Conservation (phyloP, 2,113 vertebrate species). For the Brienomyrus longianalis region DNA sequence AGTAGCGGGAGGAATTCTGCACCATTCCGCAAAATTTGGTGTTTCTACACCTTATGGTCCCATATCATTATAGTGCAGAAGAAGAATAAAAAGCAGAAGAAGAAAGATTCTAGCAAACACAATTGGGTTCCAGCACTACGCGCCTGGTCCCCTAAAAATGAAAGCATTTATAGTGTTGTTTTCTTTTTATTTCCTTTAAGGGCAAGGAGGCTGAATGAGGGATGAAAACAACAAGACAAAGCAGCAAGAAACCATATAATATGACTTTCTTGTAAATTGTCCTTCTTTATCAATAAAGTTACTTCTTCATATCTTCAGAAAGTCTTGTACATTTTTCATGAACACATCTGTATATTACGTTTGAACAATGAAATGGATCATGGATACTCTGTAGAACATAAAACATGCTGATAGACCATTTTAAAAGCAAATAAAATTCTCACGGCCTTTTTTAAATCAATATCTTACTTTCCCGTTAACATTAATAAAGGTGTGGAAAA, state of each 20-base stretch:
- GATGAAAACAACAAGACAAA: slow-evolving; percentile 10
- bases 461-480: too few relatives aligned
- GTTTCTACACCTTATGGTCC: not conserved
- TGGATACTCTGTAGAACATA: not conserved
- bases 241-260: slow-evolving; percentile 49
- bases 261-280: slow-evolving; percentile 44
- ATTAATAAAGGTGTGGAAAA: too few relatives aligned
- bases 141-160: not conserved
- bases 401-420: not conserved
- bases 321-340: not conserved
- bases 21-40: not conserved
- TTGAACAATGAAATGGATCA: not conserved
- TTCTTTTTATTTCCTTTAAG: slow-evolving; percentile 34
- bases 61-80: not conserved
- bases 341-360: not conserved
- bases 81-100: not conserved
- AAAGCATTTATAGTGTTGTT: not conserved
- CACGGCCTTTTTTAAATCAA: too few relatives aligned
- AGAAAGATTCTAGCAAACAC: not conserved
- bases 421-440: too few relatives aligned
- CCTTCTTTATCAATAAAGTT: slow-evolving; percentile 24
- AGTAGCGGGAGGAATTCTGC: not conserved
- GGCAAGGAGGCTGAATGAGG: slow-evolving; percentile 49
- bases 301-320: not conserved
- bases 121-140: not conserved